phyloP scores from a whole-genome alignment of 2,888 invertebrate genomes.

The Tetragonula carbonaria region DNA sequence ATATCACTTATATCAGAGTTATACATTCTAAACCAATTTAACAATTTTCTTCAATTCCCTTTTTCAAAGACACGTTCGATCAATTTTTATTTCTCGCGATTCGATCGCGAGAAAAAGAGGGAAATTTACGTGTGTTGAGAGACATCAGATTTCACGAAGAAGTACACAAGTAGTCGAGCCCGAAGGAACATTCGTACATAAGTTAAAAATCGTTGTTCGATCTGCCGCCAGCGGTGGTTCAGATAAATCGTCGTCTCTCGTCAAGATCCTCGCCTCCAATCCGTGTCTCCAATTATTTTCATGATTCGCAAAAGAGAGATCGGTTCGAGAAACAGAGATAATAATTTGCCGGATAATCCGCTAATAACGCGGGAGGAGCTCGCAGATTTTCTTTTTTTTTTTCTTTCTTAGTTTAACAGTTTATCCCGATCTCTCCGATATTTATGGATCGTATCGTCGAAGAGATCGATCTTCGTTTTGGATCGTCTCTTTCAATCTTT shows the following conservation, averaged over 20 bases:
- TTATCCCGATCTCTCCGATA: constrained; percentile 11
- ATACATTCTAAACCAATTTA: not conserved
- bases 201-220: not conserved
- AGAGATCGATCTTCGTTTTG: constrained; percentile 5
- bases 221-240: not conserved
- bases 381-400: not conserved
- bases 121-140: too few species aligned
- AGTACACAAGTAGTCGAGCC: not conserved
- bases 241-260: constrained; percentile 17
- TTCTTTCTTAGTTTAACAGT: constrained; percentile 19
- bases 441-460: constrained; percentile 25
- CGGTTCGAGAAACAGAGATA: constrained; percentile 20
- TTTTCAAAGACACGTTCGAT: not conserved
- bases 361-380: constrained; percentile 39
- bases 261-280: not conserved
- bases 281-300: constrained; percentile 45
- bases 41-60: not conserved
- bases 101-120: not conserved
- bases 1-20: too few species aligned
- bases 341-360: constrained; percentile 58
- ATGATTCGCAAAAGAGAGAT: constrained; percentile 29
- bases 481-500: not conserved
- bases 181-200: not conserved
- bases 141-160: not conserved
- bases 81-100: not conserved